These are phyloP conservation scores for Panopea generosa DNA, from an alignment of 2,888 invertebrate species.

Conservation along the genomic window DNA sequence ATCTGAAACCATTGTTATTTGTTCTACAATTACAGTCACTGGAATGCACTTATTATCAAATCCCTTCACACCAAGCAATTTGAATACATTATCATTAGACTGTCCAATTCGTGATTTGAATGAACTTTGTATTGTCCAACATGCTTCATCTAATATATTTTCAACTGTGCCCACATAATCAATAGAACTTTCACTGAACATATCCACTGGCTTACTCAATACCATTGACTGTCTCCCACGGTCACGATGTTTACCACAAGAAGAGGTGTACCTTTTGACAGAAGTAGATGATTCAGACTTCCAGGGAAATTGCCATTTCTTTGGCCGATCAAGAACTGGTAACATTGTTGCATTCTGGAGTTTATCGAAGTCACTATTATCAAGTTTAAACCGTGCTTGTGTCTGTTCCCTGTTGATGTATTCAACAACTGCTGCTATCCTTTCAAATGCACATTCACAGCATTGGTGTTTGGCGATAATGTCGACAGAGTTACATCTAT, in stretches of 20 bases:
- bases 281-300: neutral
- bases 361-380: neutral
- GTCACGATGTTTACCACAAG: too few species aligned
- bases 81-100: neutral
- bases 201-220: constrained; percentile 10
- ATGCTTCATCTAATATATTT: constrained; percentile 9
- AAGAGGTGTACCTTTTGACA: neutral
- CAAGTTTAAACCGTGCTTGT: neutral
- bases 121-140: neutral
- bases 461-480: constrained; percentile 17
- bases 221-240: neutral
- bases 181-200: neutral
- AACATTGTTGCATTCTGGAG: constrained; percentile 25
- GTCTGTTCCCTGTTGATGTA: constrained; percentile 17
- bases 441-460: constrained; percentile 13
- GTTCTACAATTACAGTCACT: constrained; percentile 3
- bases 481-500: constrained; percentile 62
- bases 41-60: too few species aligned
- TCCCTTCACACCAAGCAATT: too few species aligned
- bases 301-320: constrained; percentile 64
- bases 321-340: constrained; percentile 60
- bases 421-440: constrained; percentile 17
- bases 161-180: constrained; percentile 18
- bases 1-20: neutral
- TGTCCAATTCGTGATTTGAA: too few species aligned